Base-by-base conservation (phyloP, 64 coral and sea anemone genomes). In the Pocillopora damicornis region DNA sequence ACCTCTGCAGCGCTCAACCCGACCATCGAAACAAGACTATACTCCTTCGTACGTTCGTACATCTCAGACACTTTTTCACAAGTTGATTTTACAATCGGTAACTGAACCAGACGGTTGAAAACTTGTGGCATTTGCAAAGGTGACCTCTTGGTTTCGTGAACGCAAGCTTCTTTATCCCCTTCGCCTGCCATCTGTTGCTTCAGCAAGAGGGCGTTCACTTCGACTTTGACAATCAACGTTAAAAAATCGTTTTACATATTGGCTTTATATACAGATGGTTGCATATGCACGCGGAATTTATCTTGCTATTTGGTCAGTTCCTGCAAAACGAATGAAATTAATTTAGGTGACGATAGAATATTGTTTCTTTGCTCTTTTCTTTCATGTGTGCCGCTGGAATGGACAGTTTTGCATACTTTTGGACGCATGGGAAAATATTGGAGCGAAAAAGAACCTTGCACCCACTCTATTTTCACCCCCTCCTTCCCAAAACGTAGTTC, bases 261-360 rank as follows among this genome's bases (percentile, higher is more conserved):
- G 38, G 1, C 0, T 20, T 6, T 8, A 51, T 16, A 77, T 13
- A 77, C 11, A 62, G 34, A 26, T 80, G 57, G 22, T 26, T 80
- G 15, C 4, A 9, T n/a, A 34, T 81, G 81, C 81, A 72, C 81
- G 81, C 14, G 64, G 81, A 72, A 85, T 65, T 18, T 67, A 57
- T 58, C 57, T 6, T 3, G 11, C 15, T 51, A 58, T 2, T 51
- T 51, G 42, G 42, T 51, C 42, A 51, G 18, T 8, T 77, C 56
- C 56, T 77, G 35, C 75, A 18, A 17, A 14, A 77, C 18, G 57
- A 1, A 20, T 18, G n/a, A 37, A 18, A 57, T 37, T 58, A 2
- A 77, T 57, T 56, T 15, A 56, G 75, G 17, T 1, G 67, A 71
- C 67, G 25, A 71, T 25, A 23, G 6, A 22, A 67, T 23, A 71